These are phyloP conservation scores for Loris lydekkerianus DNA, from an alignment of 2,797 vertebrate species.

Conservation along the genomic window DNA sequence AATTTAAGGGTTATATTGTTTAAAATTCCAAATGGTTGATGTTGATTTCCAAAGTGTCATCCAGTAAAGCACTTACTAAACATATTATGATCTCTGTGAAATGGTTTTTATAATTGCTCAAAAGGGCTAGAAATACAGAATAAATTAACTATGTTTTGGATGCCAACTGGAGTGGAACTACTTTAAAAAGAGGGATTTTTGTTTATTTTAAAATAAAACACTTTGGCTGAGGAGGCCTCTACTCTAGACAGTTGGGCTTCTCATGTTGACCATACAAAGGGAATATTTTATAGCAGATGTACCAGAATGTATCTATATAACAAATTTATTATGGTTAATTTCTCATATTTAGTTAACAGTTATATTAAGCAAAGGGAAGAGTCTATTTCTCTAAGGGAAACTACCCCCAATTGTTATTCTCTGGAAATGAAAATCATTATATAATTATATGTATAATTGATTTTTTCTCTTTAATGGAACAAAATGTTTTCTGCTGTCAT, in stretches of 20 bases:
- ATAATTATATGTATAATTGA: not conserved
- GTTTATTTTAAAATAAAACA: slow-evolving; percentile 26
- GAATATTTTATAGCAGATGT: not conserved
- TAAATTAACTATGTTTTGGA: not conserved
- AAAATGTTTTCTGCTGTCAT: slow-evolving; percentile 39
- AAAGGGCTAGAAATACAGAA: slow-evolving; percentile 1
- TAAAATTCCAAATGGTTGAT: slow-evolving; percentile 14
- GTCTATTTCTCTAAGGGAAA: not conserved
- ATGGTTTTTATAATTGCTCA: slow-evolving; percentile 47
- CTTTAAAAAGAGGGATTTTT: not conserved
- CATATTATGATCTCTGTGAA: not conserved
- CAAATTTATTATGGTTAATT: not conserved
- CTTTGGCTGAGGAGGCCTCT: not conserved
- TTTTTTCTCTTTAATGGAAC: slow-evolving; percentile 28
- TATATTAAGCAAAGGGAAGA: not conserved
- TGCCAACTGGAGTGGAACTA: not conserved
- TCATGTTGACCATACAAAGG: not conserved
- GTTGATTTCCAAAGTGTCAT: slow-evolving; percentile 6
- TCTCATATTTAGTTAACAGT: not conserved
- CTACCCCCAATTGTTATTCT: not conserved
- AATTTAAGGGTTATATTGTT: not conserved
- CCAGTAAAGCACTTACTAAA: not conserved
- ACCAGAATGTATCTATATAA: too few species aligned
- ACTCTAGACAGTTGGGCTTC: not conserved
- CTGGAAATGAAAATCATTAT: not conserved